These are phyloP conservation scores for Imbricaverruca yamaguchii DNA, from an alignment of 2,888 invertebrate genomes.

Conservation along the genomic window DNA sequence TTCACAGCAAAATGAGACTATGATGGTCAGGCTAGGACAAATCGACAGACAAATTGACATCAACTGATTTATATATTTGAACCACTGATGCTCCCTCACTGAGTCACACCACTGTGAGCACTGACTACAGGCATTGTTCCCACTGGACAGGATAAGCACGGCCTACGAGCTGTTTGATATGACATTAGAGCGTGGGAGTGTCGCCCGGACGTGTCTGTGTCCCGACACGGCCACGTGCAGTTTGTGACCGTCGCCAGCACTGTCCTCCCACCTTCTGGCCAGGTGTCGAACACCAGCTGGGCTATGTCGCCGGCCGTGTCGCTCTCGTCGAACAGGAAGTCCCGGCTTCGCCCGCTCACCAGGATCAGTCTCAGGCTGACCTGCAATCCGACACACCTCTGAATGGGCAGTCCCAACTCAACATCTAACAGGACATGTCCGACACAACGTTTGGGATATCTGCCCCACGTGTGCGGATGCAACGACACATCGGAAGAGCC, in stretches of 20 bases:
- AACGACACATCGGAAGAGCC: no score
- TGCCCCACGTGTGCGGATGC: no score
- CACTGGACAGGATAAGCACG: background rate
- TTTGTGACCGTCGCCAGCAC: background rate
- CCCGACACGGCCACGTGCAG: background rate
- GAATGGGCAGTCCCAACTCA: no score
- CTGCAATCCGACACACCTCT: constrained; percentile 52
- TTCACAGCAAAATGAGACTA: no score
- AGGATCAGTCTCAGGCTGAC: constrained; percentile 96
- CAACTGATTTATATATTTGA: no score
- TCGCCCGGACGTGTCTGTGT: background rate
- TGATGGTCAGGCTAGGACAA: no score
- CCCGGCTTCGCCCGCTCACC: constrained; percentile 98
- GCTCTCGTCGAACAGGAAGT: constrained; percentile 93
- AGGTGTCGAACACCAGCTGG: constrained; percentile 97
- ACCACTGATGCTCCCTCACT: background rate
- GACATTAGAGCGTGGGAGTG: background rate
- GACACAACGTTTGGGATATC: no score
- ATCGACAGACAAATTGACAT: no score
- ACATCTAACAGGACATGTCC: no score
- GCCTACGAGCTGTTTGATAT: background rate
- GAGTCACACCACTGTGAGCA: background rate
- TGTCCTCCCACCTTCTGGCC: constrained; percentile 87
- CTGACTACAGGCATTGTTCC: background rate
- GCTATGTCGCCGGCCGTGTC: constrained; percentile 98